Conservation (phyloP, 2,888 invertebrate genomes). For the Rhagophthalmus giganteus region DNA sequence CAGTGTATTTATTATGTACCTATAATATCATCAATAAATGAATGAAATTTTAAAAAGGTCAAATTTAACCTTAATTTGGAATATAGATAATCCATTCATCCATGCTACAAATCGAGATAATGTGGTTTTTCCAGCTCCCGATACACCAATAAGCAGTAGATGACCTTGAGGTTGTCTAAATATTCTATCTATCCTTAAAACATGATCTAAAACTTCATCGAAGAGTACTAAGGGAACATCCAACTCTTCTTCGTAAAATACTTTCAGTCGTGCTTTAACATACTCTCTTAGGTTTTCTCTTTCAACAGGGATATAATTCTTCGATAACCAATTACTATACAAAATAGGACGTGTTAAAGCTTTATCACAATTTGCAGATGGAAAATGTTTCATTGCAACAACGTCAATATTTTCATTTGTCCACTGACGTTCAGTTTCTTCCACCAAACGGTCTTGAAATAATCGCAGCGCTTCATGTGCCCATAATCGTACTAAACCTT, state of each 20-base stretch:
- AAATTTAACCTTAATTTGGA: constrained; percentile 89
- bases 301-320: constrained; percentile 96
- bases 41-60: not conserved
- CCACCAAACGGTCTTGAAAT: constrained; percentile 95
- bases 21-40: constrained; percentile 43
- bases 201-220: constrained; percentile 99
- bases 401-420: constrained; percentile 97
- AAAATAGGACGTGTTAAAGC: constrained; percentile 93
- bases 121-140: constrained; percentile 99
- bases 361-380: constrained; percentile 65
- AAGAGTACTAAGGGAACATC: constrained; percentile 98
- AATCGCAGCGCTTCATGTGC: constrained; percentile 97
- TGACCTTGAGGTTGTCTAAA: constrained; percentile 99
- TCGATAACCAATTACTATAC: constrained; percentile 98
- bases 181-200: constrained; percentile 96
- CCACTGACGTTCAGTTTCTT: constrained; percentile 93
- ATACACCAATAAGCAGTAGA: constrained; percentile 94
- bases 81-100: constrained; percentile 99
- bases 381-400: constrained; percentile 93
- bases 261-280: constrained; percentile 94
- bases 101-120: constrained; percentile 98
- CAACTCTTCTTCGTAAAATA: constrained; percentile 98
- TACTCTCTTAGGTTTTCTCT: constrained; percentile 94
- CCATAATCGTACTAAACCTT: constrained; percentile 97
- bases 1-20: constrained; percentile 99